Conservation (phyloP, 2,888 invertebrate genomes). For the Lobophora halterata region DNA sequence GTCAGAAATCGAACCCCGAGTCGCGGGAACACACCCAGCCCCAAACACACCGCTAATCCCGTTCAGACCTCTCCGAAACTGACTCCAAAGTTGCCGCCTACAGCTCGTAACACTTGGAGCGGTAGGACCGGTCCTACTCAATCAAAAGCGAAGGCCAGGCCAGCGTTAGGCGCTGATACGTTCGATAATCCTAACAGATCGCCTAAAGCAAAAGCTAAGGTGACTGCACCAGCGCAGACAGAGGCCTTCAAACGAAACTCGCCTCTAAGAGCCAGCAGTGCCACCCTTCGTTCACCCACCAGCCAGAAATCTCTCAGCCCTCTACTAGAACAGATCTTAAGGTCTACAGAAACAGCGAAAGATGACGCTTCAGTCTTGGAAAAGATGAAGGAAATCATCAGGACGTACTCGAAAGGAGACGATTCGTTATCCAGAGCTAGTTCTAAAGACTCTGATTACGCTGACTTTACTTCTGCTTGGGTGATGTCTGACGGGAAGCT, state of each 20-base stretch:
- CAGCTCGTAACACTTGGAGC: constrained; percentile 87
- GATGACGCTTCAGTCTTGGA: constrained; percentile 87
- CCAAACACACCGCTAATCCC: constrained; percentile 59
- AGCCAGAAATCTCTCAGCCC: constrained; percentile 82
- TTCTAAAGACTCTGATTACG: constrained; percentile 81
- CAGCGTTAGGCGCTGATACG: constrained; percentile 65
- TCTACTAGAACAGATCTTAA: constrained; percentile 85
- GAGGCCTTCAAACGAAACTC: constrained; percentile 78
- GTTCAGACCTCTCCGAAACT: constrained; percentile 69
- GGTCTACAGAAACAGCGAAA: constrained; percentile 85
- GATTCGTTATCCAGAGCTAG: constrained; percentile 73
- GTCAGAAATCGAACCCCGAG: constrained; percentile 60
- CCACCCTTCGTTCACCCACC: constrained; percentile 79
- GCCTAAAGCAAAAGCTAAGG: constrained; percentile 73
- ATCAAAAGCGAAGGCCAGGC: constrained; percentile 60
- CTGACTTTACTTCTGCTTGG: constrained; percentile 87
- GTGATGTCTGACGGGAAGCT: constrained; percentile 86
- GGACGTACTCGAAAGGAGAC: constrained; percentile 71
- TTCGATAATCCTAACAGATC: constrained; percentile 82
- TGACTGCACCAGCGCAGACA: constrained; percentile 37
- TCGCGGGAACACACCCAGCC: constrained; percentile 70
- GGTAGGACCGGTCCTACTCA: constrained; percentile 80
- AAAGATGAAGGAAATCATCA: constrained; percentile 85
- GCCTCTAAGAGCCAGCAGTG: constrained; percentile 70
- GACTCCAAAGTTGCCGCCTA: constrained; percentile 64